phyloP scores from a whole-genome alignment of 1,140 invertebrate genomes.

The Drosophila lowei region DNA sequence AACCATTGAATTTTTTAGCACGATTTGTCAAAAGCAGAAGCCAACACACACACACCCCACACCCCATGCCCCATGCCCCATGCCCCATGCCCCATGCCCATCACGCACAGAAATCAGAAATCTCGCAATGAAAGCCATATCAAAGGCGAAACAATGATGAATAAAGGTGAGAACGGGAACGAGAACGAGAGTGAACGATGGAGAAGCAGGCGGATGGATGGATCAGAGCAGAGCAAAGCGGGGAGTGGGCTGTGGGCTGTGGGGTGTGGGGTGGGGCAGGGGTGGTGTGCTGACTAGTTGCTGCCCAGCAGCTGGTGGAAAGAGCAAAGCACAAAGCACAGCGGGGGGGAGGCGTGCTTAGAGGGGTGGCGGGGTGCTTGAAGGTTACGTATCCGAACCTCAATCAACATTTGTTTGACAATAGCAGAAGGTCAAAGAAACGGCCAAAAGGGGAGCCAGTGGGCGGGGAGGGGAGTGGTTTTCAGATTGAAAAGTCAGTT shows the following conservation, averaged over 20 bases:
- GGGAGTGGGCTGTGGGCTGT: not conserved
- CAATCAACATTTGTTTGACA: slow-evolving; percentile 45
- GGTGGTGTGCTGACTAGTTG: slow-evolving; percentile 30
- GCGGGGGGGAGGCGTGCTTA: not conserved
- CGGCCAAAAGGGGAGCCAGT: not conserved
- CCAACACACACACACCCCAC: slow-evolving; percentile 20
- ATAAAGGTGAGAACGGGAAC: slow-evolving; percentile 33
- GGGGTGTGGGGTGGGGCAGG: not conserved
- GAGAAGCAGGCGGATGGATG: not conserved
- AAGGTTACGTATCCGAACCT: slow-evolving; percentile 23
- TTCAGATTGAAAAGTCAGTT: no score
- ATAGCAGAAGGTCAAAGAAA: slow-evolving; percentile 40
- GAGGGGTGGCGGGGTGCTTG: not conserved
- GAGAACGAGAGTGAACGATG: slow-evolving; percentile 6
- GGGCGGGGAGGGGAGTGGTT: not conserved
- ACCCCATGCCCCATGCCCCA: no score
- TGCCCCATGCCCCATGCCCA: no score
- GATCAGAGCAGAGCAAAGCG: not conserved
- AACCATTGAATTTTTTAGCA: slow-evolving; percentile 56
- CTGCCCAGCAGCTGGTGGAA: slow-evolving; percentile 11
- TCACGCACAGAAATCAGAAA: slow-evolving; percentile 41
- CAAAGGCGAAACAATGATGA: slow-evolving; percentile 54
- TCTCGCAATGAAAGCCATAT: slow-evolving; percentile 41
- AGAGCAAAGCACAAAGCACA: slow-evolving; percentile 22
- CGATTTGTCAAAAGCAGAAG: slow-evolving; percentile 62